Evolutionary conservation across 2,888 invertebrate genomes (phyloP).

Genomic region (Serripes groenlandicus): DNA sequence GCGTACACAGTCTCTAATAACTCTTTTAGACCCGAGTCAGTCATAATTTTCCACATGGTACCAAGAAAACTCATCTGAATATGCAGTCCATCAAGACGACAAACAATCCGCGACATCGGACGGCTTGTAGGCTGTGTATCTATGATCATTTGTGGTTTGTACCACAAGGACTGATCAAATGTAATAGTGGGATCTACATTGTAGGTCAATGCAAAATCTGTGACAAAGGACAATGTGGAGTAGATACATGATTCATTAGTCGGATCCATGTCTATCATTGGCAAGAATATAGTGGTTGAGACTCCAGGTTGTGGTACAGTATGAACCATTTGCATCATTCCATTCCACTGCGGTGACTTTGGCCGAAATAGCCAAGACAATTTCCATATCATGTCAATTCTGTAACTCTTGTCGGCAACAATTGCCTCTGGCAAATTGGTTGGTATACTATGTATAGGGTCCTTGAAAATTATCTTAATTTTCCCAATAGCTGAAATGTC

Average conservation of each 20-base stretch:
- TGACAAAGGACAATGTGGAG: conserved; percentile 50
- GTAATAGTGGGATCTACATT: conserved; percentile 53
- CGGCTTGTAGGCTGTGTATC: not conserved
- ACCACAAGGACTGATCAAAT: conserved; percentile 71
- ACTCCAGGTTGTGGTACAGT: conserved; percentile 7
- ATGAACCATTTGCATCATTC: conserved; percentile 21
- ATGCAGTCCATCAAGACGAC: too few species aligned
- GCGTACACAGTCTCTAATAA: conserved; percentile 40
- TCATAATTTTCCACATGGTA: conserved; percentile 57
- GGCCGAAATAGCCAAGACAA: conserved; percentile 8
- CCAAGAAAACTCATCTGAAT: conserved; percentile 70
- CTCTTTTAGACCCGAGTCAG: conserved; percentile 39
- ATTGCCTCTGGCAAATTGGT: not conserved
- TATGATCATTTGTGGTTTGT: conserved; percentile 47
- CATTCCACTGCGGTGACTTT: conserved; percentile 6
- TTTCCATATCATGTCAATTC: conserved; percentile 24
- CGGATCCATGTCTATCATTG: conserved; percentile 34
- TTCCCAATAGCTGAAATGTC: conserved; percentile 7
- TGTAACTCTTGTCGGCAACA: not conserved
- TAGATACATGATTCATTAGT: conserved; percentile 59
- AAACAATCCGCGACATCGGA: conserved; percentile 39
- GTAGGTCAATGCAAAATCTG: conserved; percentile 27
- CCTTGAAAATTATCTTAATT: conserved; percentile 20
- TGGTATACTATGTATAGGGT: too few species aligned
- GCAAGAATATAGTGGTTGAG: conserved; percentile 20